phyloP scores from a whole-genome alignment of 2,888 invertebrate genomes.

The Pocota personata region DNA sequence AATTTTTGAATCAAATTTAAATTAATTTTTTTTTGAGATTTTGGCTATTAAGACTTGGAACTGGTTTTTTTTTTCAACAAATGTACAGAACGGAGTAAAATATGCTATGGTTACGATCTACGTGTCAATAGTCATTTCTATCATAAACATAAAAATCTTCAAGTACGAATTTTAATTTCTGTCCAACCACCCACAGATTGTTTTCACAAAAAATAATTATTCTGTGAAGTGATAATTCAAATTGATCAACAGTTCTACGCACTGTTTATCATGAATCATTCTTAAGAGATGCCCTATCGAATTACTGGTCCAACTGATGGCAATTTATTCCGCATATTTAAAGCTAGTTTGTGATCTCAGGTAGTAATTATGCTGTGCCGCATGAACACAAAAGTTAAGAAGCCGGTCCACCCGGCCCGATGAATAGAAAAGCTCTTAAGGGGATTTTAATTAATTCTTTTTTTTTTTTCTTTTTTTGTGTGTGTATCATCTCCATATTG shows the following conservation, averaged over 20 bases:
- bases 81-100: too few species aligned
- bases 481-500: background rate
- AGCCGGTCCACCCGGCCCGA: background rate
- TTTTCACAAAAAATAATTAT: background rate
- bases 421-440: background rate
- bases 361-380: background rate
- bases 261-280: constrained; percentile 5
- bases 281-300: background rate
- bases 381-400: background rate
- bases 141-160: background rate
- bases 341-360: constrained; percentile 11
- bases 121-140: background rate
- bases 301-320: background rate
- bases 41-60: too few species aligned
- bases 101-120: background rate
- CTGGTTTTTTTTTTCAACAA: too few species aligned
- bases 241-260: background rate
- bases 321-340: background rate
- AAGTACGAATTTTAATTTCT: background rate
- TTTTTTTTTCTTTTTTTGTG: too few species aligned
- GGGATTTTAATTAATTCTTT: background rate
- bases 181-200: background rate
- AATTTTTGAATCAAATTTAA: too few species aligned
- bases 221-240: background rate
- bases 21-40: too few species aligned